phyloP scores from a whole-genome alignment of 2,888 invertebrate genomes.

The Nesidiocoris tenuis region DNA sequence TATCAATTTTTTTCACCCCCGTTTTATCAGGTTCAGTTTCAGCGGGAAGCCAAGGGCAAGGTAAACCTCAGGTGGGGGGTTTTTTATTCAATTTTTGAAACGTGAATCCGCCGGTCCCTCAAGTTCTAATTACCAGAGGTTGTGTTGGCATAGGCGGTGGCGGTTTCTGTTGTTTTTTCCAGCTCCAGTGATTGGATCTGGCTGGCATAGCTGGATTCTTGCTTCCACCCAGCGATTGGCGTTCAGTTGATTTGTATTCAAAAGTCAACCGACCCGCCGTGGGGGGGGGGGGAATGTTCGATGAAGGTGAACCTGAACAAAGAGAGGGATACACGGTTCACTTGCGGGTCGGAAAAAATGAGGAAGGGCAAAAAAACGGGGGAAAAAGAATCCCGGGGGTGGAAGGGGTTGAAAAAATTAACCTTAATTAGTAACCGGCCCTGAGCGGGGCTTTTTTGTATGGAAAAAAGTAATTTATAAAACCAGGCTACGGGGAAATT shows the following conservation, averaged over 20 bases:
- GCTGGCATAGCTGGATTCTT: background rate
- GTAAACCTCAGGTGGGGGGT: background rate
- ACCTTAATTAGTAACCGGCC: constrained; percentile 29
- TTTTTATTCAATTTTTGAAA: constrained; percentile 19
- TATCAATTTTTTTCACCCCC: background rate
- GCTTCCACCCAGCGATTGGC: constrained; percentile 1
- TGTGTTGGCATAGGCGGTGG: background rate
- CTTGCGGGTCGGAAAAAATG: background rate
- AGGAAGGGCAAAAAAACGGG: background rate
- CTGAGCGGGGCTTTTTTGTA: background rate
- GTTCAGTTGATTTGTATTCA: constrained; percentile 37
- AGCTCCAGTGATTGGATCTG: background rate
- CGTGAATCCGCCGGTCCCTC: background rate
- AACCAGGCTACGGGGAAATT: constrained; percentile 6
- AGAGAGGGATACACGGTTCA: constrained; percentile 4
- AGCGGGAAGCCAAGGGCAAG: background rate
- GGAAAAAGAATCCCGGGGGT: constrained; percentile 1
- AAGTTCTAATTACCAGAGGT: constrained; percentile 26
- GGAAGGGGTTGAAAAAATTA: constrained; percentile 25
- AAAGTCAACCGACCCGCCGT: constrained; percentile 29
- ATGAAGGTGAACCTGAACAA: background rate
- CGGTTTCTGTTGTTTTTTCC: background rate
- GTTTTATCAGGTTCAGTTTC: constrained; percentile 8
- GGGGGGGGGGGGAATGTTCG: background rate
- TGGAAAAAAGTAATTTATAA: constrained; percentile 22